Evolutionary conservation across 2,113 vertebrate genomes (phyloP).

Genomic region (Ciconia maguari): DNA sequence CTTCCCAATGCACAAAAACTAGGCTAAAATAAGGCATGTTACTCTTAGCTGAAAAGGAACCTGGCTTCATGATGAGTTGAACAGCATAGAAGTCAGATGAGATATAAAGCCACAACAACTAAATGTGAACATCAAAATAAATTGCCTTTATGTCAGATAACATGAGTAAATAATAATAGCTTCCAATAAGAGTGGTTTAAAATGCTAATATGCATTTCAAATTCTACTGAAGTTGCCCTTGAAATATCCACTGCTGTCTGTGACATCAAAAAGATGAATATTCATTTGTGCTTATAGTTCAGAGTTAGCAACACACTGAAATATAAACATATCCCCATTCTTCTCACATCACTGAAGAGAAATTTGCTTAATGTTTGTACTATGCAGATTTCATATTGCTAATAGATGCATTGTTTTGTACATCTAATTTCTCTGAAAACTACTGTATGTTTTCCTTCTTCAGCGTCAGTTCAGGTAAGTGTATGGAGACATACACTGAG

Average conservation of each 20-base stretch:
- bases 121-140: constrained; percentile 3
- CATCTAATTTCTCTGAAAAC: not conserved
- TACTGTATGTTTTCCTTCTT: not conserved
- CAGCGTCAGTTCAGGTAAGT: not conserved
- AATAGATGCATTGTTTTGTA: not conserved
- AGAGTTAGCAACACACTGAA: not conserved
- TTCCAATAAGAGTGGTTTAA: not conserved
- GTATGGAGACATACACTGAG: not conserved
- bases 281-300: not conserved
- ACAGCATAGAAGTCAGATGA: not conserved
- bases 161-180: not conserved
- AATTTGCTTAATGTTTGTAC: not conserved
- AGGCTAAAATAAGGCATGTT: not conserved
- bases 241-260: not conserved
- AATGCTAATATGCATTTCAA: not conserved
- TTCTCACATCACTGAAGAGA: not conserved
- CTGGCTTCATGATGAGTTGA: not conserved
- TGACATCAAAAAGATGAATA: not conserved
- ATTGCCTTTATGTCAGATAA: not conserved
- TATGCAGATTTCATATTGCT: not conserved
- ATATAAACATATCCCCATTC: not conserved
- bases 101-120: not conserved
- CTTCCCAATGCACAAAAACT: not conserved
- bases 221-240: not conserved
- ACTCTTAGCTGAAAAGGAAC: not conserved